Conservation (phyloP, 1,140 invertebrate genomes). For the Drosophila pseudoobscura region DNA sequence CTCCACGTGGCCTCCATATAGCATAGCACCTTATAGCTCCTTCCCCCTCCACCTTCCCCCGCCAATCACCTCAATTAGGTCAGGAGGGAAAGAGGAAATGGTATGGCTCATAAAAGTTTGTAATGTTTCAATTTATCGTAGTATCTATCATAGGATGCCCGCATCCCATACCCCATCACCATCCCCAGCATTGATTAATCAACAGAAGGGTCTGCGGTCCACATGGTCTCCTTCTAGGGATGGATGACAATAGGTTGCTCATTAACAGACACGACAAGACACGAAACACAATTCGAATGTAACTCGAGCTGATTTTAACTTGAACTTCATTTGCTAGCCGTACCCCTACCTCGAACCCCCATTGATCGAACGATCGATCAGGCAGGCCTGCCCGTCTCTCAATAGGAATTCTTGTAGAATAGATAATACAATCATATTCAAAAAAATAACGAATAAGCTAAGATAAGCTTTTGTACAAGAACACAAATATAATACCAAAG, state of each 20-base stretch:
- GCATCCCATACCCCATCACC: slow-evolving; percentile 13
- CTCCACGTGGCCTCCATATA: slow-evolving; percentile 49
- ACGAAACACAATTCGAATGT: slow-evolving; percentile 9
- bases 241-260: slow-evolving; percentile 30
- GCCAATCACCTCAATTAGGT: slow-evolving; percentile 20
- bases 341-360: too few species aligned
- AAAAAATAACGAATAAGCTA: too few species aligned
- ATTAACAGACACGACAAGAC: slow-evolving; percentile 15
- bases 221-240: background rate
- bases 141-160: slow-evolving; percentile 9
- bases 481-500: too few species aligned
- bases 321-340: background rate
- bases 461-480: too few species aligned
- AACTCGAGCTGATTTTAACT: background rate
- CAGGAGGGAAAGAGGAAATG: background rate
- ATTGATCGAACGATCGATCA: background rate
- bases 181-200: slow-evolving; percentile 39
- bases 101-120: slow-evolving; percentile 46
- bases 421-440: too few species aligned
- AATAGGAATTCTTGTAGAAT: too few species aligned
- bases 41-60: background rate
- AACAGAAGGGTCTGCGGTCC: background rate
- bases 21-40: slow-evolving; percentile 38
- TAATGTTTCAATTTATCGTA: slow-evolving; percentile 46
- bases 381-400: background rate